These are phyloP conservation scores for Stictonetta naevosa DNA, from an alignment of 2,113 vertebrate genomes.

Conservation along the genomic window DNA sequence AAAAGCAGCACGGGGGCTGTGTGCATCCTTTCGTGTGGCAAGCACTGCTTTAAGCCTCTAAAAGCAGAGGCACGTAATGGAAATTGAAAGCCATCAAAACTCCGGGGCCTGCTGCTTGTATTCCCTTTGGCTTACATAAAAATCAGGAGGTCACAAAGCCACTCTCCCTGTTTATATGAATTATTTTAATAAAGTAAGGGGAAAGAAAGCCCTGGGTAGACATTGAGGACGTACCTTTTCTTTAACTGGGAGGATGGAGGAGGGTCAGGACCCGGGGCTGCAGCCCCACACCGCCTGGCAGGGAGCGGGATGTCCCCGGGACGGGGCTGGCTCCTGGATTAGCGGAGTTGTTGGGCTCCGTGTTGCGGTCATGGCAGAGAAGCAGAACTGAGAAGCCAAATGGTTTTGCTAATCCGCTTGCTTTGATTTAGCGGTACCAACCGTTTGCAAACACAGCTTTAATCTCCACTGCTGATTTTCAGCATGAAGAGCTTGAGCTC, in stretches of 20 bases:
- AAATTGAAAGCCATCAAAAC: neutral
- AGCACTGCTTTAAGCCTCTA: neutral
- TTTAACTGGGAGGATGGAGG: neutral
- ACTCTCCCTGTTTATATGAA: neutral
- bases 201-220: neutral
- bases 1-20: neutral
- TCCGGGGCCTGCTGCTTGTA: neutral
- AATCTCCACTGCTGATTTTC: neutral
- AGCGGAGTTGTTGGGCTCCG: neutral
- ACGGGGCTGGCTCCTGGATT: neutral
- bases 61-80: neutral
- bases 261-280: neutral
- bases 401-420: constrained; percentile 9
- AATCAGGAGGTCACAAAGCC: neutral
- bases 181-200: neutral
- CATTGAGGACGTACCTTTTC: neutral
- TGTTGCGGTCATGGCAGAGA: neutral
- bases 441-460: neutral
- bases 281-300: neutral
- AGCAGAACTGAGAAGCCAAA: constrained; percentile 22
- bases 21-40: neutral
- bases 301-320: neutral
- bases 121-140: neutral
- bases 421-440: constrained; percentile 1
- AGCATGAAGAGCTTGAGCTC: neutral